These are phyloP conservation scores for Choristoneura fumiferana DNA, from an alignment of 1,140 invertebrate genomes.

Conservation along the genomic window DNA sequence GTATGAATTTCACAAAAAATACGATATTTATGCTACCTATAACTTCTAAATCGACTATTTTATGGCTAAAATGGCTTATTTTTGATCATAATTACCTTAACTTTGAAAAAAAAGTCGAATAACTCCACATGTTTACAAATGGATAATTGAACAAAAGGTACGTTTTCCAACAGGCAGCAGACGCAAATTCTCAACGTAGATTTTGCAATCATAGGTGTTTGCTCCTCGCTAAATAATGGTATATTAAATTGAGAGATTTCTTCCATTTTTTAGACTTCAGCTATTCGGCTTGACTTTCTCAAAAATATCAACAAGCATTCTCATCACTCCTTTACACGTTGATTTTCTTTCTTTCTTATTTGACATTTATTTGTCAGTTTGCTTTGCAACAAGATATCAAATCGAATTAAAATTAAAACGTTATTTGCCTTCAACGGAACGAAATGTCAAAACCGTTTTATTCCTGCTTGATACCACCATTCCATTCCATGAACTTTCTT, in stretches of 20 bases:
- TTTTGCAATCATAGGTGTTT: not conserved
- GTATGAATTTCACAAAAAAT: not conserved
- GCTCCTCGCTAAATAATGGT: not conserved
- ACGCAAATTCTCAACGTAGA: not conserved
- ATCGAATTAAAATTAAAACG: not conserved
- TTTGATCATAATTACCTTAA: conserved; percentile 5
- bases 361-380: too few species aligned
- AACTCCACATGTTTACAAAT: conserved; percentile 2
- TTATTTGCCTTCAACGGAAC: not conserved
- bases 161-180: not conserved
- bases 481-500: not conserved
- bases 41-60: too few species aligned
- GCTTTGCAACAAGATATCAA: too few species aligned
- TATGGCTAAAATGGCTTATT: too few species aligned
- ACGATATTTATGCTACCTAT: too few species aligned
- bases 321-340: too few species aligned
- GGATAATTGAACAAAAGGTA: not conserved
- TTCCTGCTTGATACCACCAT: not conserved
- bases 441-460: not conserved
- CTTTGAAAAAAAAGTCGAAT: not conserved
- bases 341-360: too few species aligned
- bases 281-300: too few species aligned
- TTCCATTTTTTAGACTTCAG: not conserved
- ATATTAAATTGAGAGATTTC: not conserved
- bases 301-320: not conserved